These are phyloP conservation scores for Isichthys henryi DNA, from an alignment of 2,113 vertebrate species.

Conservation along the genomic window DNA sequence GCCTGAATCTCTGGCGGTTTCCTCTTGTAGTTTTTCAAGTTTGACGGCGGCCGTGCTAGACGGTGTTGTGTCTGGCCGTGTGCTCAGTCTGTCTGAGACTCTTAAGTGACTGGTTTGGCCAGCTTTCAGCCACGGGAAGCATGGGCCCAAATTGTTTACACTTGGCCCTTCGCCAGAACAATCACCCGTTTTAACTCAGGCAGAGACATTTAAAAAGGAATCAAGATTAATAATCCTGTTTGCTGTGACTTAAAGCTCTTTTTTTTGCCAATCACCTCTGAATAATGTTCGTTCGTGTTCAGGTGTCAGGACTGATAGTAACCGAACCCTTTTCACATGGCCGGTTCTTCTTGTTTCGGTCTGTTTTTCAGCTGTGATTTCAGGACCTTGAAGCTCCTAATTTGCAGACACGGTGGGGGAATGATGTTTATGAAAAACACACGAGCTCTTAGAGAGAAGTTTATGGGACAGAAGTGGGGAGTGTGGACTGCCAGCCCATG, in stretches of 20 bases:
- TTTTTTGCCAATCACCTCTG: background rate
- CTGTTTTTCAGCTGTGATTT: background rate
- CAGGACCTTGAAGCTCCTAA: background rate
- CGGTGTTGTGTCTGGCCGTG: slow-evolving; percentile 26
- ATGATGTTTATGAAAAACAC: background rate
- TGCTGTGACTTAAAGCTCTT: background rate
- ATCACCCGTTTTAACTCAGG: background rate
- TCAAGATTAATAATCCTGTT: background rate
- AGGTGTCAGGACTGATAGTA: background rate
- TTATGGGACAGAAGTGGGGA: background rate
- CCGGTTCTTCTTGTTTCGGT: background rate
- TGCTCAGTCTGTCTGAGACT: slow-evolving; percentile 12
- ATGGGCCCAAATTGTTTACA: slow-evolving; percentile 16
- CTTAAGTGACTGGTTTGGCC: slow-evolving; percentile 7
- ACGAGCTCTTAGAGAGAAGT: background rate
- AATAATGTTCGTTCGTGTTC: background rate
- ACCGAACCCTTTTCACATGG: background rate
- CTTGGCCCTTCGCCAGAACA: background rate
- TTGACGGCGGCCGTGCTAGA: slow-evolving; percentile 16
- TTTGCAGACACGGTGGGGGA: background rate
- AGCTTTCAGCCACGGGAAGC: slow-evolving; percentile 3
- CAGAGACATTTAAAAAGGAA: background rate
- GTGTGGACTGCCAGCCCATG: background rate
- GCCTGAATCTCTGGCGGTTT: slow-evolving; percentile 16
- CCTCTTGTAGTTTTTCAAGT: slow-evolving; percentile 19